A percentile compares a stretch with the other conserved stretches of the same genome.
Conservation (phyloP, 2,888 invertebrate genomes). For the Ennomos quercinarius region DNA sequence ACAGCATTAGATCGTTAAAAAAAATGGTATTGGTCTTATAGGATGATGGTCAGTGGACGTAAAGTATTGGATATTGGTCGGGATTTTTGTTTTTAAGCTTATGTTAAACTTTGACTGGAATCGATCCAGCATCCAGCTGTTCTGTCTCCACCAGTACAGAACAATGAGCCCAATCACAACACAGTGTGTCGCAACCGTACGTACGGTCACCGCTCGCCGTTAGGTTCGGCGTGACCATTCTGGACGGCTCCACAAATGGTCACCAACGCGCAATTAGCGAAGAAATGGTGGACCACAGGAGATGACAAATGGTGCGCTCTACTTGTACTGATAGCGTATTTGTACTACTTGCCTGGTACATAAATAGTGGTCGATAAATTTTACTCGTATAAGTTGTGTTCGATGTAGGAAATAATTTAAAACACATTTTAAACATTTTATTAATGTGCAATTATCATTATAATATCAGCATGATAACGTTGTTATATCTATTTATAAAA, state of each 20-base stretch:
- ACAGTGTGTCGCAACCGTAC: slow-evolving; percentile 40
- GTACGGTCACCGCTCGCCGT: slow-evolving; percentile 12
- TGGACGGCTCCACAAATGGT: slow-evolving; percentile 16
- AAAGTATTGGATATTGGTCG: too few species aligned
- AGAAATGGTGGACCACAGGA: slow-evolving; percentile 22
- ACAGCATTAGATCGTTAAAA: too few species aligned
- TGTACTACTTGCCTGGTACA: too few species aligned
- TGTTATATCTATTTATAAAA: too few species aligned
- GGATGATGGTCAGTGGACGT: too few species aligned
- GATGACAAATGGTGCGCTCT: slow-evolving; percentile 8
- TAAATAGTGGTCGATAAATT: too few species aligned
- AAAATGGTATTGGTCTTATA: too few species aligned
- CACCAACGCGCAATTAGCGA: slow-evolving; percentile 28
- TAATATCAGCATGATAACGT: background rate
- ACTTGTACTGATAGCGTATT: too few species aligned
- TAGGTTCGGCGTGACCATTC: slow-evolving; percentile 24
- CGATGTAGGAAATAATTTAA: too few species aligned
- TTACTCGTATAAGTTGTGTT: too few species aligned
- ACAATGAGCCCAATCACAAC: slow-evolving; percentile 43
- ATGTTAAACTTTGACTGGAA: background rate
- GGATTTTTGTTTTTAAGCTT: too few species aligned
- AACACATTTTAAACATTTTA: background rate
- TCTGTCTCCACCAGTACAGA: slow-evolving; percentile 11
- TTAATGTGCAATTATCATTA: too few species aligned
- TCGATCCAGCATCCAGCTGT: background rate